Evolutionary conservation across 64 coral and sea anemone species (phyloP).

Genomic region (Montipora foliosa): DNA sequence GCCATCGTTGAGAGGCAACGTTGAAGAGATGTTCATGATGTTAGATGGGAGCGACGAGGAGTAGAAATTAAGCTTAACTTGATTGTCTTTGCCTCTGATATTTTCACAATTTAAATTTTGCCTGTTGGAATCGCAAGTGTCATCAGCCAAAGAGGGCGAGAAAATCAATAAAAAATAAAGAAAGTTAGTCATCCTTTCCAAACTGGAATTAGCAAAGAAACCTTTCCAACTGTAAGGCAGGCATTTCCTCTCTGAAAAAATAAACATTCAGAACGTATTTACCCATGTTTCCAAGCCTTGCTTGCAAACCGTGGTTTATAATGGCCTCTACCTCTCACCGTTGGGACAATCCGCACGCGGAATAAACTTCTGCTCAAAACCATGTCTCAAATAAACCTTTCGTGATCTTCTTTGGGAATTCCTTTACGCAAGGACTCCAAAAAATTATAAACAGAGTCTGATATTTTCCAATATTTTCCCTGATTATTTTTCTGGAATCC

Average conservation of each 20-base stretch:
- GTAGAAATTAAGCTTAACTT: not conserved
- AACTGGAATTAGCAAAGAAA: not conserved
- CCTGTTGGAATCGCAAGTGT: not conserved
- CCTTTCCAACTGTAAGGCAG: not conserved
- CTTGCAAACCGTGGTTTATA: not conserved
- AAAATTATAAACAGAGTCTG: not conserved
- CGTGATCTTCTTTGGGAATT: not conserved
- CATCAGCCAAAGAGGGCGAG: not conserved
- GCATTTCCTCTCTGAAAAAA: not conserved
- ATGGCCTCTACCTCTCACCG: not conserved
- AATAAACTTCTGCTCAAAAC: not conserved
- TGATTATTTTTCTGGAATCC: too few relatives aligned
- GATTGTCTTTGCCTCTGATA: not conserved
- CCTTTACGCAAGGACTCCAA: not conserved
- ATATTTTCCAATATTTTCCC: too few relatives aligned
- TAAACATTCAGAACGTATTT: not conserved
- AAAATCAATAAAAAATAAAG: not conserved
- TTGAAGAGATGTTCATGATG: constrained; percentile 46
- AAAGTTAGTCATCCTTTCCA: not conserved
- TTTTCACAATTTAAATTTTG: not conserved
- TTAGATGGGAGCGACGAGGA: not conserved
- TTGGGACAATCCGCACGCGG: not conserved
- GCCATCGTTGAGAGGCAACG: constrained; percentile 85
- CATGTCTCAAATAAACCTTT: not conserved
- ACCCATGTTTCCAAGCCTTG: constrained; percentile 40